Evolutionary conservation across 2,113 vertebrate genomes (phyloP), one percentile per base, ranked within the genome.

Genomic region (Nothocercus julius): DNA sequence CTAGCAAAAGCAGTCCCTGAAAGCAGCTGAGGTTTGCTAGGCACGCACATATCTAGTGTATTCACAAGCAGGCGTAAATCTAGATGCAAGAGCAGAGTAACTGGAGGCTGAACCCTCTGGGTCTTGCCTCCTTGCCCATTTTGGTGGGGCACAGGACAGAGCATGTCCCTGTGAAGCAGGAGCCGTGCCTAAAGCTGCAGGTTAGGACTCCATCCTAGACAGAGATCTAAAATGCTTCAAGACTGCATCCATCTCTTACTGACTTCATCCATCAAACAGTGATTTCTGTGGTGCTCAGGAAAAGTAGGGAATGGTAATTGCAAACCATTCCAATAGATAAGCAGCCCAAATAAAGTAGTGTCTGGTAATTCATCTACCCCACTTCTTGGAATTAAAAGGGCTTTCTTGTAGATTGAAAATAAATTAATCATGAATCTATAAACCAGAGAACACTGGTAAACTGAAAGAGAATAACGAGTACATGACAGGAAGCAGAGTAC

Each of bases 371-470:
- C 75, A 91, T 91, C 75, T 95, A 93, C 81, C 93, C 93, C 84
- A 93, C 90, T 95, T 95, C 91, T 94, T 96, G 81, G 70, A 96
- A 97, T 97, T 95, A 96, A 94, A 92, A 95, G 63, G 54, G 42
- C 54, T 95, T 92, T 89, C 90, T 93, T 95, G 70, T 90, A 96
- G 91, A 95, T 94, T 95, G 75, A 93, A 83, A 89, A 97, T 97
- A 95, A 95, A 97, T 97, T 96, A 96, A 95, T 93, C 90, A 95
- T 97, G 88, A 97, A 61, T 80, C 89, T 90, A 69, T 96, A 97
- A 97, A 96, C 63, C 90, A 92, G 75, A 92, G 80, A 94, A 94
- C 90, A 91, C 68, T 72, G 82, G 83, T 93, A 95, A 95, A 95
- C 90, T 97, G 90, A 83, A 94, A 95, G 84, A 94, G 88, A 97